These are phyloP conservation scores for Adrianichthys oophorus DNA, from an alignment of 2,797 vertebrate genomes.

Conservation along the genomic window DNA sequence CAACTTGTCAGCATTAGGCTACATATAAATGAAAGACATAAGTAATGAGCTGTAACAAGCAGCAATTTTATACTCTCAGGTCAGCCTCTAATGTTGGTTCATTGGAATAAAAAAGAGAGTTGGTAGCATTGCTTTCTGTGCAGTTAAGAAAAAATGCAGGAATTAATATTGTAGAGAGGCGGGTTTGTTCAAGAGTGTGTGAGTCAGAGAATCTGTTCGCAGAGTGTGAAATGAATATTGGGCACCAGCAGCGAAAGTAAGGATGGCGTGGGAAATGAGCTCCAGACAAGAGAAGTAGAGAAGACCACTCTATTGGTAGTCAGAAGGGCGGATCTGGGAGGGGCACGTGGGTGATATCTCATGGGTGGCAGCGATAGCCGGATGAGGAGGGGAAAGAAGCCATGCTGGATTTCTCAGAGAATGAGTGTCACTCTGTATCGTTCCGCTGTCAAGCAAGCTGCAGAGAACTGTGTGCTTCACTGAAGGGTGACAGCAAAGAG, in stretches of 20 bases:
- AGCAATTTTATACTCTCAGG: constrained; percentile 12
- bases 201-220: constrained; percentile 33
- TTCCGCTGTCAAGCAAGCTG: constrained; percentile 58
- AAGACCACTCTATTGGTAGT: constrained; percentile 26
- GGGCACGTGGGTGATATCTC: constrained; percentile 39
- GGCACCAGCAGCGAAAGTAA: constrained; percentile 15
- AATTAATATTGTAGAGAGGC: constrained; percentile 22
- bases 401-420: constrained; percentile 51
- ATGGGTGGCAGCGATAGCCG: constrained; percentile 29
- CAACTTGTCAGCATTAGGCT: constrained; percentile 15
- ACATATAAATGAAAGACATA: constrained; percentile 16
- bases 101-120: constrained; percentile 11
- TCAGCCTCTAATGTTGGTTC: constrained; percentile 8
- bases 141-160: constrained; percentile 25
- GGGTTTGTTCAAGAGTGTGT: constrained; percentile 19
- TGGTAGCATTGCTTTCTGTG: constrained; percentile 4
- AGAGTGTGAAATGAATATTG: constrained; percentile 24
- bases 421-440: constrained; percentile 58
- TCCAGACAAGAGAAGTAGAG: constrained; percentile 16
- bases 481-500: constrained; percentile 69
- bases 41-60: constrained; percentile 1
- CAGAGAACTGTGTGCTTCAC: constrained; percentile 58
- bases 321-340: constrained; percentile 39
- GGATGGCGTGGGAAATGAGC: constrained; percentile 13
- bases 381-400: constrained; percentile 26